Base-by-base conservation (phyloP, 2,113 vertebrate genomes). In the Macroglossus sobrinus region DNA sequence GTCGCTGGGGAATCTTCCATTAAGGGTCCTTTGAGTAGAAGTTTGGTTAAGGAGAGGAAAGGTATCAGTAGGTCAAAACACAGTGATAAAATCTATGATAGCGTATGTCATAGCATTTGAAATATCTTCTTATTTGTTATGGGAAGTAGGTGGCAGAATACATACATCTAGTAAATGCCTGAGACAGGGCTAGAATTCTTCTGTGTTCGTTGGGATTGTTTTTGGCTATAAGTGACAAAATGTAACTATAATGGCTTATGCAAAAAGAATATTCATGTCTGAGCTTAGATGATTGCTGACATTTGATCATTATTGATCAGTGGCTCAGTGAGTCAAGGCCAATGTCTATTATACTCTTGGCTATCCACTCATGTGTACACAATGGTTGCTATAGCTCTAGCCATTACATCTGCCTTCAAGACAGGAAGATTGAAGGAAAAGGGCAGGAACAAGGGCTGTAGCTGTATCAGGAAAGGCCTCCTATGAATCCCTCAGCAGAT, bases 181-280 rank as follows among this genome's bases (percentile, higher is more conserved):
- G 94, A 81, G 87, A 69, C 7, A 57, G 68, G 59, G 63, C 35
- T 74, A 79, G 76, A 78, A 81, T 89, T 91, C 69, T 79, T 95
- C 26, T 64, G 0, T 82, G 35, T 86, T 92, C 40, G 19, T 81
- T 91, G 63, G 72, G 13, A 71, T 91, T 91, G 28, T 47, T 97
- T 95, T 64, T 64, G 71, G 6, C 81, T 88, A 1, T 71, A 78
- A 68, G 38, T 90, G n/a, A 84, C 80, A 88, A 93, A 91, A 91
- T 91, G 18, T 91, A 66, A 76, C 45, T 91, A 3, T 89, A 72
- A 55, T 59, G 35, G 35, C n/a, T 82, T 82, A 90, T 50, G 64
- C 18, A 79, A 47, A 81, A 92, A 76, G 33, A 72, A 16, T 50
- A 69, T 84, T 91, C 24, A 53, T 64, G 11, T 59, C 69, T 94